These are phyloP conservation scores for Campopleginae sp. DNA, from an alignment of 2,888 invertebrate genomes.

Conservation along the genomic window DNA sequence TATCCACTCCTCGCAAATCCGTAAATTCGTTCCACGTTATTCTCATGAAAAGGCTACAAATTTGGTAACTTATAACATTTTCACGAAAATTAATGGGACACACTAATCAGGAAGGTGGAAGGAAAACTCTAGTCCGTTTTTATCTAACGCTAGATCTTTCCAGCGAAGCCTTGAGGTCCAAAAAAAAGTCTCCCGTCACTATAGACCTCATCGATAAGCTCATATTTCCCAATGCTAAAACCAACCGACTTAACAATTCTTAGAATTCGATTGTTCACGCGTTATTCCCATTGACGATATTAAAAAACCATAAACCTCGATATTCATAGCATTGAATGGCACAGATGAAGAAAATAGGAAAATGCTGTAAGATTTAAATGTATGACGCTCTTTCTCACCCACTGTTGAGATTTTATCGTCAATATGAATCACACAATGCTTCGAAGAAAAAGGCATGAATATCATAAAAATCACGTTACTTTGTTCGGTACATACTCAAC, in stretches of 20 bases:
- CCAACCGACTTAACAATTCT: not conserved
- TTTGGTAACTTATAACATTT: not conserved
- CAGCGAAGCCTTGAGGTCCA: not conserved
- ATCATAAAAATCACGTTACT: not conserved
- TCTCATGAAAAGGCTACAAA: not conserved
- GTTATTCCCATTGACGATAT: conserved; percentile 12
- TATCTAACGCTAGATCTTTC: not conserved
- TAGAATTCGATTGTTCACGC: conserved; percentile 11
- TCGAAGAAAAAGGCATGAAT: conserved; percentile 2
- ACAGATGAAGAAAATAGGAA: not conserved
- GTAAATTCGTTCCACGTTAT: not conserved
- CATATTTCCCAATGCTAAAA: not conserved
- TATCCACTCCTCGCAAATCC: not conserved
- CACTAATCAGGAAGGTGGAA: not conserved
- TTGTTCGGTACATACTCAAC: not conserved
- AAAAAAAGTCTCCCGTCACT: not conserved
- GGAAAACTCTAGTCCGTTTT: not conserved
- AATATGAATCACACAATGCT: conserved; percentile 13
- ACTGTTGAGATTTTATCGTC: not conserved
- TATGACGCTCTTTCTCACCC: conserved; percentile 12
- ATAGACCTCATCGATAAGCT: not conserved
- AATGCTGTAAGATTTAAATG: not conserved
- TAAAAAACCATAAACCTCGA: conserved; percentile 35
- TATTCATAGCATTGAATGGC: conserved; percentile 8
- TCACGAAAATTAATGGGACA: not conserved